Conservation (phyloP, 2,113 vertebrate genomes). For the Heterotis niloticus region DNA sequence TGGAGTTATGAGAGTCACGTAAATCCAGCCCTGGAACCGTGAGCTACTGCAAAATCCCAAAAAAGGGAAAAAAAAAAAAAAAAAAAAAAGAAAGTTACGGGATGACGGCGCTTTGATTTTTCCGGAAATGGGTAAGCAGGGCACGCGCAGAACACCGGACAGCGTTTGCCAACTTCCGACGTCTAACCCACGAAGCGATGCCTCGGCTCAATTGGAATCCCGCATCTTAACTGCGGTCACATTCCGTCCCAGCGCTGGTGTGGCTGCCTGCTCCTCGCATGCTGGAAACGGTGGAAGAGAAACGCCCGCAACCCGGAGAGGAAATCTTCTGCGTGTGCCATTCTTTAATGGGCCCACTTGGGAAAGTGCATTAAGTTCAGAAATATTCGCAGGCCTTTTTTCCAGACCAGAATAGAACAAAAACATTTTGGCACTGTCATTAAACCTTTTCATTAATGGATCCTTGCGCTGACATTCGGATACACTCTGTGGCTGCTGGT, state of each 20-base stretch:
- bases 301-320: neutral
- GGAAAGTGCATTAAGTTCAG: slow-evolving; percentile 1
- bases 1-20: slow-evolving; percentile 1
- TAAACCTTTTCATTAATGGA: neutral
- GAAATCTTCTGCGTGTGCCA: neutral
- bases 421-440: neutral
- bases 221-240: neutral
- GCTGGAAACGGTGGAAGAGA: neutral
- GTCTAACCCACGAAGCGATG: neutral
- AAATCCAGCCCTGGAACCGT: neutral
- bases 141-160: neutral
- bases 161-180: neutral
- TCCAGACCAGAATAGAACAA: slow-evolving; percentile 7
- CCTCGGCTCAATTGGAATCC: neutral
- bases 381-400: neutral
- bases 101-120: neutral
- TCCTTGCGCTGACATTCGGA: neutral
- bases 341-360: neutral
- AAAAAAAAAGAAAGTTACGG: too few relatives aligned
- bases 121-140: neutral
- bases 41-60: neutral
- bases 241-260: neutral
- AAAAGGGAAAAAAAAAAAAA: neutral
- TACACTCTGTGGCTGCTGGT: neutral
- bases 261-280: neutral